These are phyloP conservation scores for Gallinago stenura DNA, from an alignment of 2,797 vertebrate genomes.

Conservation along the genomic window DNA sequence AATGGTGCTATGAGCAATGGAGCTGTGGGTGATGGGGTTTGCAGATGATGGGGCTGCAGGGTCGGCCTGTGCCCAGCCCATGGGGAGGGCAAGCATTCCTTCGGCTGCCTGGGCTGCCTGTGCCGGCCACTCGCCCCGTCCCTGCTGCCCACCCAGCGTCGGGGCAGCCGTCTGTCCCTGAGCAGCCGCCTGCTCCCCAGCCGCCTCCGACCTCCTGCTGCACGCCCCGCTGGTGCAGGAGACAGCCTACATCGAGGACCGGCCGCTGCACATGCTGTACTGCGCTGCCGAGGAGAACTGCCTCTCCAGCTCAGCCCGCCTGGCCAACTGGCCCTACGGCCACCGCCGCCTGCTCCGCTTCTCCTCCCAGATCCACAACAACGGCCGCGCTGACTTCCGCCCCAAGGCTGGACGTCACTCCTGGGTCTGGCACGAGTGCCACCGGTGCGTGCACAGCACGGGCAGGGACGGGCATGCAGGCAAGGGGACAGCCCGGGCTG, in stretches of 20 bases:
- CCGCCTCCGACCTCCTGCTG: constrained; percentile 92
- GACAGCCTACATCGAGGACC: constrained; percentile 96
- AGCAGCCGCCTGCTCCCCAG: constrained; percentile 70
- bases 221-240: constrained; percentile 92
- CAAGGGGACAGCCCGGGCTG: neutral
- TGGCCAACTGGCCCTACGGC: constrained; percentile 97
- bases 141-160: neutral
- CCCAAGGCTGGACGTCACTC: constrained; percentile 97
- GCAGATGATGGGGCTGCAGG: neutral
- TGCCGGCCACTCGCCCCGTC: rapidly evolving
- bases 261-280: constrained; percentile 97
- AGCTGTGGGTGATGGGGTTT: neutral
- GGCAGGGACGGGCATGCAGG: neutral
- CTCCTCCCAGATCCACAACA: constrained; percentile 98
- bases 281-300: constrained; percentile 97
- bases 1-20: neutral
- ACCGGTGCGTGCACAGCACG: constrained; percentile 80
- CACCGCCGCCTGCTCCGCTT: constrained; percentile 96
- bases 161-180: neutral
- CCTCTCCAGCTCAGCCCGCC: constrained; percentile 88
- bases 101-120: neutral
- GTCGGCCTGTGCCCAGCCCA: rapidly evolving
- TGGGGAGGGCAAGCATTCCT: rapidly evolving
- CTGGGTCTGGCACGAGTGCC: constrained; percentile 99
- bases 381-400: constrained; percentile 94